Percentiles rank a stretch among this genome's conserved stretches.
phyloP scores from a whole-genome alignment of 2,113 vertebrate genomes.

The Nothocercus nigrocapillus region DNA sequence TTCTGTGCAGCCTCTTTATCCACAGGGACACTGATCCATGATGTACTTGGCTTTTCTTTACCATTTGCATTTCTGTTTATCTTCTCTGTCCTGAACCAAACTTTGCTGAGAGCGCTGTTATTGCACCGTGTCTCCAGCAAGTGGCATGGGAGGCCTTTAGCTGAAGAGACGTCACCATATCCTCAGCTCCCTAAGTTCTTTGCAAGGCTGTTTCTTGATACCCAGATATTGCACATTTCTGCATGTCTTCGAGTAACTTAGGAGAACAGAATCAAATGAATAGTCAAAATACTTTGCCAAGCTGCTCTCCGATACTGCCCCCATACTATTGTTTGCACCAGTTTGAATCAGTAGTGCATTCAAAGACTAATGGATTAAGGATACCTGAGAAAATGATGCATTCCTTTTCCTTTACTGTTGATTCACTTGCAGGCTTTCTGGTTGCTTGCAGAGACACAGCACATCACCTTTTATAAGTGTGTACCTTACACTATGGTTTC shows the following conservation, averaged over 20 bases:
- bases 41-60: background rate
- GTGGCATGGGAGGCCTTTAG: constrained; percentile 48
- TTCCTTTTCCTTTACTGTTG: background rate
- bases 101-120: background rate
- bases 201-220: background rate
- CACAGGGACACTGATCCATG: rapidly evolving
- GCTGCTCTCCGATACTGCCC: background rate
- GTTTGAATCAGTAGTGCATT: background rate
- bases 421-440: background rate
- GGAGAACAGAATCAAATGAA: background rate
- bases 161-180: background rate
- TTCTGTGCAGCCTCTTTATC: background rate
- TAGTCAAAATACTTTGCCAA: background rate
- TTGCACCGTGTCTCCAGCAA: constrained; percentile 50
- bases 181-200: background rate
- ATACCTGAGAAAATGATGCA: background rate
- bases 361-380: background rate
- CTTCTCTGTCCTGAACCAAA: background rate
- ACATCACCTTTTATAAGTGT: background rate
- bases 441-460: background rate
- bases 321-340: rapidly evolving
- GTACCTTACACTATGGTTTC: background rate
- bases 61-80: background rate
- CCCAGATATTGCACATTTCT: background rate
- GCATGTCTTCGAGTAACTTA: background rate